phyloP scores from a whole-genome alignment of 2,888 invertebrate species.

The Choristoneura rosaceana region DNA sequence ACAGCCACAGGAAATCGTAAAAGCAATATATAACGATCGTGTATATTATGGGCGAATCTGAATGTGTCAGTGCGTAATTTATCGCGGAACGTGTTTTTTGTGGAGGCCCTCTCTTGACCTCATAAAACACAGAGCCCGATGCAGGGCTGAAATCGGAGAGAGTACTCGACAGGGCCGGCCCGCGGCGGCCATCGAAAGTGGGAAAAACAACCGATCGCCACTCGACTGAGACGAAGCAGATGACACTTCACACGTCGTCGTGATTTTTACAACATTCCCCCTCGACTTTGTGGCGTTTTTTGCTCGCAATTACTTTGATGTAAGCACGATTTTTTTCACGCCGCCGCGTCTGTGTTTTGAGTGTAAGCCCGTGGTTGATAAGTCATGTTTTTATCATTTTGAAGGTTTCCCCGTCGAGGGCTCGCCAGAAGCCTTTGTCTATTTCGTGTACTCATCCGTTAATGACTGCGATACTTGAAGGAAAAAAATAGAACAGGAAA shows the following conservation, averaged over 20 bases:
- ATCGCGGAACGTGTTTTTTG: slow-evolving; percentile 82
- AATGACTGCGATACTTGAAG: slow-evolving; percentile 21
- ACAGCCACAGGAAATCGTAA: slow-evolving; percentile 60
- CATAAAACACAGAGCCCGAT: slow-evolving; percentile 81
- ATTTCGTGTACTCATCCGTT: slow-evolving; percentile 34
- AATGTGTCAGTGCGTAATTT: slow-evolving; percentile 85
- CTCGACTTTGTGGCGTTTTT: slow-evolving; percentile 75
- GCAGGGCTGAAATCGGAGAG: slow-evolving; percentile 73
- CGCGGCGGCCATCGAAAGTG: slow-evolving; percentile 78
- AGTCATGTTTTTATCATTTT: slow-evolving; percentile 46
- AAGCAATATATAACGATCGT: slow-evolving; percentile 80
- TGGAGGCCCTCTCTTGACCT: slow-evolving; percentile 82
- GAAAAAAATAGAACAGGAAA: slow-evolving; percentile 8
- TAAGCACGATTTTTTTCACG: slow-evolving; percentile 54
- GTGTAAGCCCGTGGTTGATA: slow-evolving; percentile 51
- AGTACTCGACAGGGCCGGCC: slow-evolving; percentile 72
- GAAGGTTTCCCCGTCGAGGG: slow-evolving; percentile 42
- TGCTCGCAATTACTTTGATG: slow-evolving; percentile 79
- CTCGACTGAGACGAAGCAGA: slow-evolving; percentile 77
- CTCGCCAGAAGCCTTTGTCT: slow-evolving; percentile 36
- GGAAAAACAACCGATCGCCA: slow-evolving; percentile 85
- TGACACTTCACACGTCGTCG: slow-evolving; percentile 83
- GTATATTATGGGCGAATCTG: slow-evolving; percentile 83
- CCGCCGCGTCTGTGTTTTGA: slow-evolving; percentile 53
- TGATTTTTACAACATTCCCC: slow-evolving; percentile 84